Evolutionary conservation across 2,797 vertebrate species (phyloP), one percentile per base, ranked within the genome.

Genomic region (Sebastolobus altivelis): DNA sequence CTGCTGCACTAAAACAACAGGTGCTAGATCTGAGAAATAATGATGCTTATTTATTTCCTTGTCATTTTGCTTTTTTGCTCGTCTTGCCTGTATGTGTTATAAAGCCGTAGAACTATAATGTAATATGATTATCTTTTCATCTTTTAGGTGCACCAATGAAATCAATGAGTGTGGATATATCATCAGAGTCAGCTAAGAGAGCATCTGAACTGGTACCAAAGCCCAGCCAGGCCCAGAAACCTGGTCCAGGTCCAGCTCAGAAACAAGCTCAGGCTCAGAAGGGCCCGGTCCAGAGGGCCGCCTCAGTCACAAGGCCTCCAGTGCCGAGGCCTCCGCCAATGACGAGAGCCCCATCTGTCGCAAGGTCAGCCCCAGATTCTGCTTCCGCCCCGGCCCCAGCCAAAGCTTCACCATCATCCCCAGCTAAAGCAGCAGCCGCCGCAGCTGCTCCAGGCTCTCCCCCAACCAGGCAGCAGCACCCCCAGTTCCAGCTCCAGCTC

Each of bases 111-210:
- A 62, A 52, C 9, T 35, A 8, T 62, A 49, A 27, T 70, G 22
- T 78, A 58, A 96, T 37, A 89, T 95, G 94, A 95, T 86, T 96
- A 91, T 97, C 89, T 96, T 95, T 96, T 92, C 89, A 96, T 96
- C 91, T 92, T 96, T 38, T 43, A 99, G 98, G 98, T 94, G 97
- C 96, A 88, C 94, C 97, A 94, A 93, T 96, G 94, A 97, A 98
- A 96, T 95, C 97, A 94, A 97, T 98, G 95, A 97, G 95, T 95
- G 96, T 97, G 92, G 97, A 97, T 86, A 93, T 92, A 84, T 93
- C 96, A 89, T 91, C 93, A 72, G 93, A 95, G 72, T 79, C 93
- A 52, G 72, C 94, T 82, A 95, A 95, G 71, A 96, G 94, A 93
- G 93, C 95, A 82, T 89, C 96, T 93, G 95, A 96, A 73, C 88